These are phyloP conservation scores for Plagodis pulveraria DNA, from an alignment of 2,888 invertebrate species.

Conservation along the genomic window DNA sequence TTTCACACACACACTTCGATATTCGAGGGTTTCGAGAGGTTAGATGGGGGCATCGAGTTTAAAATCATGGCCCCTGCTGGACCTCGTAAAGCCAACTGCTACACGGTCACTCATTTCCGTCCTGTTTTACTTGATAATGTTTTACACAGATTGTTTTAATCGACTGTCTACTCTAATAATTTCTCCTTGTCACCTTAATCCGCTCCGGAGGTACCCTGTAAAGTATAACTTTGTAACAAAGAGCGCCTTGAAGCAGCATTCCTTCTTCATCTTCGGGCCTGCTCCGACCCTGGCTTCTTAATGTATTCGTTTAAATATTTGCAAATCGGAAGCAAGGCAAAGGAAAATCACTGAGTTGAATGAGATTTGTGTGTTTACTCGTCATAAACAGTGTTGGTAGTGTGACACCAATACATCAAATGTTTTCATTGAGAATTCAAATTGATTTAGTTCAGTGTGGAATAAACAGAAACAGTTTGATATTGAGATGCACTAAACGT, in stretches of 20 bases:
- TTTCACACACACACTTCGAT: too few relatives aligned
- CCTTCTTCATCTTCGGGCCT: conserved; percentile 11
- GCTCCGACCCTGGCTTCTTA: conserved; percentile 23
- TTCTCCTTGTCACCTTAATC: conserved; percentile 3
- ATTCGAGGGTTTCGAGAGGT: too few relatives aligned
- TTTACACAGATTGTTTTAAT: neutral
- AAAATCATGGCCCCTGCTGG: too few relatives aligned
- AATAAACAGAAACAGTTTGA: neutral
- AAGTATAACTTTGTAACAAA: conserved; percentile 8
- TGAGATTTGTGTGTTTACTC: conserved; percentile 18
- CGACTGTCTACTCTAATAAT: neutral
- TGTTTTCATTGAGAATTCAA: conserved; percentile 16
- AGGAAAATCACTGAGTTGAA: conserved; percentile 40
- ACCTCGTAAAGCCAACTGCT: too few relatives aligned
- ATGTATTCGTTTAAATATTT: conserved; percentile 31
- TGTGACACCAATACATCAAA: conserved; percentile 16
- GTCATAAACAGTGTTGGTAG: conserved; percentile 6
- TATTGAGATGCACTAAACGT: neutral
- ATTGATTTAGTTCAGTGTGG: conserved; percentile 9
- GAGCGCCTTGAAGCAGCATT: conserved; percentile 6
- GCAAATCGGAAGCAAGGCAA: conserved; percentile 27
- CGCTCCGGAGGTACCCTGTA: conserved; percentile 1
- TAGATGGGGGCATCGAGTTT: too few relatives aligned
- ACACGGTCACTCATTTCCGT: too few relatives aligned
- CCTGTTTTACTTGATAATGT: too few relatives aligned